A percentile compares a stretch with the other conserved stretches of the same genome.
Evolutionary conservation across 2,113 vertebrate genomes (phyloP).

Genomic region (Myiozetetes cayanensis): DNA sequence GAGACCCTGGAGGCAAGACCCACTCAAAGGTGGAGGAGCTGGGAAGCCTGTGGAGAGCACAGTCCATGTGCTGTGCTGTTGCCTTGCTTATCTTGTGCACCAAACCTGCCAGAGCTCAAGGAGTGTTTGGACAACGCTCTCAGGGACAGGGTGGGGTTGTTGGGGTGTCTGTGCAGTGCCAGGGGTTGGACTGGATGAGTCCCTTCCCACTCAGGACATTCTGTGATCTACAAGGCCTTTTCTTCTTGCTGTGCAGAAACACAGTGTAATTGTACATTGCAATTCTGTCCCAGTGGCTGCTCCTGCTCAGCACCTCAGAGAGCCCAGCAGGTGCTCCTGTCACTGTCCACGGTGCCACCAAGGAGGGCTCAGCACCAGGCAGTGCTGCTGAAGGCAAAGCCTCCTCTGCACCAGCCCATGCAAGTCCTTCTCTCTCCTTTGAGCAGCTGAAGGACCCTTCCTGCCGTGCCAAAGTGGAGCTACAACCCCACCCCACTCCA

Average conservation of each 20-base stretch:
- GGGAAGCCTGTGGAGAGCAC: too few species aligned
- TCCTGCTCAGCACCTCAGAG: neutral
- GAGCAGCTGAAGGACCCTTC: neutral
- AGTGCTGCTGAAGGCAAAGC: neutral
- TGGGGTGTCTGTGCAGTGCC: neutral
- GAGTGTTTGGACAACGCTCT: neutral
- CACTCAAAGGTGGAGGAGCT: too few species aligned
- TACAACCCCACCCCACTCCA: neutral
- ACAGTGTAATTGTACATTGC: neutral
- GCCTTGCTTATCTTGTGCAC: too few species aligned
- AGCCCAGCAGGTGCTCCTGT: neutral
- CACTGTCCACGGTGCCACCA: neutral
- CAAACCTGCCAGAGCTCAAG: neutral
- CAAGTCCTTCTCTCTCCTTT: neutral
- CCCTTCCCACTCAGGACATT: neutral
- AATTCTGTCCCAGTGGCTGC: neutral
- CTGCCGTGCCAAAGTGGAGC: neutral
- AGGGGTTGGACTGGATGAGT: rapidly evolving
- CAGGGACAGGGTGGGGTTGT: neutral
- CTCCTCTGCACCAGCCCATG: neutral
- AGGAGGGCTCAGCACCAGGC: neutral
- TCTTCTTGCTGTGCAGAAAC: neutral
- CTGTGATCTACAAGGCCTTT: neutral
- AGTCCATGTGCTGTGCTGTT: too few species aligned
- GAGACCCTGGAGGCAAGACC: too few species aligned